phyloP scores from a whole-genome alignment of 2,113 vertebrate genomes.

The Pogonocichla stellata region DNA sequence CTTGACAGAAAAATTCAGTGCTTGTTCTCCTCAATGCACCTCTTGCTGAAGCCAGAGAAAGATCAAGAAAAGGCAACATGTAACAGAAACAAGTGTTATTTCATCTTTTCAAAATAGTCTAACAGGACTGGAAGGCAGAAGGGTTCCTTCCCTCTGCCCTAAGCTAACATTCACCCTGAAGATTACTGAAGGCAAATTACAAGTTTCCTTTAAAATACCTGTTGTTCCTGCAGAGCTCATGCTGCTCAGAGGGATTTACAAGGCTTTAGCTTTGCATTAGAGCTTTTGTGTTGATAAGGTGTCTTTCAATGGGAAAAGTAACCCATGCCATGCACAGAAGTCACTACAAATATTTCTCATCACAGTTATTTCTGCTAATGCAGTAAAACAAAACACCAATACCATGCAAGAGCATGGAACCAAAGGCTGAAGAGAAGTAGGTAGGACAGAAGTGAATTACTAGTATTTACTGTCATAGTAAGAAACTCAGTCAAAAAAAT shows the following conservation, averaged over 20 bases:
- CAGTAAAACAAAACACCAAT: neutral
- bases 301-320: neutral
- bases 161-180: neutral
- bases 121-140: neutral
- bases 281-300: neutral
- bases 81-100: neutral
- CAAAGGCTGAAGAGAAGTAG: neutral
- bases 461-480: neutral
- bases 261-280: neutral
- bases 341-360: neutral
- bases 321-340: neutral
- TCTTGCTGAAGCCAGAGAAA: neutral
- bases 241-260: neutral
- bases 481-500: neutral
- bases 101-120: neutral
- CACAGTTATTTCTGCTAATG: neutral
- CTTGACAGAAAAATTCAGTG: neutral
- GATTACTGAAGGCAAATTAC: neutral
- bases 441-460: neutral
- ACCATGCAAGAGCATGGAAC: fast-evolving
- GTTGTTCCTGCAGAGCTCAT: neutral
- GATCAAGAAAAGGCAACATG: neutral
- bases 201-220: neutral
- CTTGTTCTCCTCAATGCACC: neutral
- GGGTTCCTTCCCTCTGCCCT: neutral